Conservation (phyloP, 2,113 vertebrate species). For the Carlito syrichta region DNA sequence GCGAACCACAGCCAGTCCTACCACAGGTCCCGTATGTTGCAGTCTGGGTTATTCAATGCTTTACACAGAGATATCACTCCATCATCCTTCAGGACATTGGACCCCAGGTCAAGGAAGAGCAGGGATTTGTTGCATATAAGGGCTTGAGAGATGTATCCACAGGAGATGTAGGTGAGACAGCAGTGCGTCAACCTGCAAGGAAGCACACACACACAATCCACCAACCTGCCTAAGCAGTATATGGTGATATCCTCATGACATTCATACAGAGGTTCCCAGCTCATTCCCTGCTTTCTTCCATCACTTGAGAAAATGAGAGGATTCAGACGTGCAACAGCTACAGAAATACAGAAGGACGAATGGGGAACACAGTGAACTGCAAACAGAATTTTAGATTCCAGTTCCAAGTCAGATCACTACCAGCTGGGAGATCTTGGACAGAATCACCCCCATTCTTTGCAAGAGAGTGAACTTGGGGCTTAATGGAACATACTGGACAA, state of each 20-base stretch:
- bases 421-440: not conserved
- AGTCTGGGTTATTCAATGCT: not conserved
- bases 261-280: not conserved
- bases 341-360: not conserved
- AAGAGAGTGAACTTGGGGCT: not conserved
- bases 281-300: not conserved
- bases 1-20: not conserved
- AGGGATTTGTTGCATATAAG: not conserved
- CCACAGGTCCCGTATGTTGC: not conserved
- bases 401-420: not conserved
- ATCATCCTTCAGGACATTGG: not conserved
- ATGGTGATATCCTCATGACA: no score
- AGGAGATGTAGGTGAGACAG: not conserved
- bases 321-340: not conserved
- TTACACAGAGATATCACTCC: not conserved
- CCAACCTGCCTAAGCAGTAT: fast-evolving
- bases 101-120: not conserved
- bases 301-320: not conserved
- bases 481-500: not conserved
- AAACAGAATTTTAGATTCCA: not conserved
- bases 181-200: not conserved
- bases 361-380: not conserved
- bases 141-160: not conserved
- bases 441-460: not conserved
- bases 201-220: not conserved